phyloP scores from a whole-genome alignment of 2,113 vertebrate genomes.

The Mesitornis unicolor region DNA sequence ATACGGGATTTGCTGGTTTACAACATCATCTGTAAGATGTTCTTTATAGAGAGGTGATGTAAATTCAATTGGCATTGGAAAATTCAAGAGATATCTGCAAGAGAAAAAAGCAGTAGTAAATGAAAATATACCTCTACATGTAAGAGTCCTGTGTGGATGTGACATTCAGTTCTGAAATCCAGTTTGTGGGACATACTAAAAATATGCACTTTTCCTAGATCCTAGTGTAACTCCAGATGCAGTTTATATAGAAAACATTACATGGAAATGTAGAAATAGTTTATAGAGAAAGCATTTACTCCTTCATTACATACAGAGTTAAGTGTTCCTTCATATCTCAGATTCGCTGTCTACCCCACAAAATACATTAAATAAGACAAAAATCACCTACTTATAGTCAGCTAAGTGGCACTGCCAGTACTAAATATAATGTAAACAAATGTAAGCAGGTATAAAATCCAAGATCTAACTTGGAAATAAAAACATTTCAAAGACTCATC shows the following conservation, averaged over 20 bases:
- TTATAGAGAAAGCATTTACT: not conserved
- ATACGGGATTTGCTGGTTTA: conserved; percentile 81
- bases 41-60: conserved; percentile 75
- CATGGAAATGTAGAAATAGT: not conserved
- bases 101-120: not conserved
- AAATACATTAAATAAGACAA: too few species aligned
- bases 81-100: conserved; percentile 84
- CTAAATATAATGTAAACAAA: not conserved
- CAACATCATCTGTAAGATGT: conserved; percentile 78
- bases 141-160: not conserved
- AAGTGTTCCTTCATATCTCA: not conserved
- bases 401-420: not conserved
- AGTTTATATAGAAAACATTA: not conserved
- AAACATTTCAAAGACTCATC: not conserved
- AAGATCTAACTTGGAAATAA: not conserved
- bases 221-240: not conserved
- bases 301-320: not conserved
- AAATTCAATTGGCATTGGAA: conserved; percentile 81
- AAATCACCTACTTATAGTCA: not conserved
- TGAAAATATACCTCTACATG: not conserved
- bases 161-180: not conserved
- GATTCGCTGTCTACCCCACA: not conserved
- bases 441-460: not conserved
- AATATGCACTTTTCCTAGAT: not conserved
- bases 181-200: not conserved